Conservation (phyloP, 53 echinoderm and acorn worm species). For the Paelopatides confundens region DNA sequence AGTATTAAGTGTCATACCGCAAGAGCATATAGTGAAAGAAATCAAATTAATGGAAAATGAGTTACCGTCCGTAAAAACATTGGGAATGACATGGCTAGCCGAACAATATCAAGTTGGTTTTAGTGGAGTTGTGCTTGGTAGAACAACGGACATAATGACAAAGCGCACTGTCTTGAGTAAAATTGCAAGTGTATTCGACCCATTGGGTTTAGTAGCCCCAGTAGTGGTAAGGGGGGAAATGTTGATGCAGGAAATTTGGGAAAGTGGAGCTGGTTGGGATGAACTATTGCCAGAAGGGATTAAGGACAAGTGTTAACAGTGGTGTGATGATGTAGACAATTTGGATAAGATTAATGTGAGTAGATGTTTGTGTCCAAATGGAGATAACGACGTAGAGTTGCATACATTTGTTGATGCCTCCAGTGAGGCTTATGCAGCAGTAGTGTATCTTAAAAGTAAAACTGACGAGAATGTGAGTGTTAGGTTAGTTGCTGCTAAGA, state of each 20-base stretch:
- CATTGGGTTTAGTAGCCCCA: conserved; percentile 8
- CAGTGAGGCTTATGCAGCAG: not conserved
- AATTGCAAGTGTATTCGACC: not conserved
- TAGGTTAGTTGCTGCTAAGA: not conserved
- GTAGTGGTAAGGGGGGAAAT: not conserved
- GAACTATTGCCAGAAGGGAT: not conserved
- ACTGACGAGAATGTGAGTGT: not conserved
- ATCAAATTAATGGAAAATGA: conserved; percentile 30
- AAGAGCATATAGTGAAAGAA: conserved; percentile 63
- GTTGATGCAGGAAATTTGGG: conserved; percentile 20
- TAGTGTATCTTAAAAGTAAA: not conserved
- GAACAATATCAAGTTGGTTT: too few relatives aligned
- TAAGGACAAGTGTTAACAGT: not conserved
- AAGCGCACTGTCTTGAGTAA: not conserved
- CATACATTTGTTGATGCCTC: conserved; percentile 1
- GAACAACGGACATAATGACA: too few relatives aligned
- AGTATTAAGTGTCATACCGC: not conserved
- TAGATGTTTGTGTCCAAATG: not conserved
- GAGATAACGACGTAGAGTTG: not conserved
- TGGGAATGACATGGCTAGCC: conserved; percentile 72
- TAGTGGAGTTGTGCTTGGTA: too few relatives aligned
- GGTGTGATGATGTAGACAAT: not conserved
- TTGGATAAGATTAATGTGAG: not conserved
- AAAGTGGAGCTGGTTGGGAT: conserved; percentile 1
- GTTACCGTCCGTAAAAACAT: conserved; percentile 42